These are phyloP conservation scores for Periphyllus acericola DNA, from an alignment of 2,888 invertebrate species.

Conservation along the genomic window DNA sequence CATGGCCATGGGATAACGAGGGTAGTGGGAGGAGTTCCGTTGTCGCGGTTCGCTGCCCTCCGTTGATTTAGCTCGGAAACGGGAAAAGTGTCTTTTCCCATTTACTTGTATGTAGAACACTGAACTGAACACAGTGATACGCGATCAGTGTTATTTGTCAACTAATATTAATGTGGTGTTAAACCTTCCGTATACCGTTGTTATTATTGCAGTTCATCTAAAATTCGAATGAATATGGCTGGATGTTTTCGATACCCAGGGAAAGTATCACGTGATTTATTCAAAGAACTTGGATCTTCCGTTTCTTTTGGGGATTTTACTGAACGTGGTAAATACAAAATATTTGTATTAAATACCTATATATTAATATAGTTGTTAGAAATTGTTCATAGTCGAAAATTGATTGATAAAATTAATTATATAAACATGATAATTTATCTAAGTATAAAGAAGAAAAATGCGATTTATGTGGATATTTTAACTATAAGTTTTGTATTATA, in stretches of 20 bases:
- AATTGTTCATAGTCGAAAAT: too few relatives aligned
- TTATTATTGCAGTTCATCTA: not conserved
- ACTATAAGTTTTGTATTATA: too few relatives aligned
- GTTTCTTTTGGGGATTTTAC: slow-evolving; percentile 30
- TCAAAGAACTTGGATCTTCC: slow-evolving; percentile 32
- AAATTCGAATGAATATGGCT: slow-evolving; percentile 17
- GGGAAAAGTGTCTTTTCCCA: slow-evolving; percentile 23
- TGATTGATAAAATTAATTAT: too few relatives aligned
- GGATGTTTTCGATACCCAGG: not conserved
- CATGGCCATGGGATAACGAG: not conserved
- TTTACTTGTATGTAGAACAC: not conserved
- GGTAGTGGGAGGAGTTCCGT: not conserved
- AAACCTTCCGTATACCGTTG: not conserved
- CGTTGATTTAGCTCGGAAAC: not conserved
- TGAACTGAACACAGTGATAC: not conserved
- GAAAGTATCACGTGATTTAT: not conserved
- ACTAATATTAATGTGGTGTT: not conserved
- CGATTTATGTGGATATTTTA: too few relatives aligned
- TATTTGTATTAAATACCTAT: not conserved
- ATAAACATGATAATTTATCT: too few relatives aligned
- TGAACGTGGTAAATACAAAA: slow-evolving; percentile 44
- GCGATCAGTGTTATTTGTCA: not conserved
- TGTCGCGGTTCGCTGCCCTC: slow-evolving; percentile 24
- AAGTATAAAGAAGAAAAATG: too few relatives aligned
- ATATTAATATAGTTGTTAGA: too few relatives aligned